Base-by-base conservation (phyloP, 2,113 vertebrate genomes). In the Otis tarda region DNA sequence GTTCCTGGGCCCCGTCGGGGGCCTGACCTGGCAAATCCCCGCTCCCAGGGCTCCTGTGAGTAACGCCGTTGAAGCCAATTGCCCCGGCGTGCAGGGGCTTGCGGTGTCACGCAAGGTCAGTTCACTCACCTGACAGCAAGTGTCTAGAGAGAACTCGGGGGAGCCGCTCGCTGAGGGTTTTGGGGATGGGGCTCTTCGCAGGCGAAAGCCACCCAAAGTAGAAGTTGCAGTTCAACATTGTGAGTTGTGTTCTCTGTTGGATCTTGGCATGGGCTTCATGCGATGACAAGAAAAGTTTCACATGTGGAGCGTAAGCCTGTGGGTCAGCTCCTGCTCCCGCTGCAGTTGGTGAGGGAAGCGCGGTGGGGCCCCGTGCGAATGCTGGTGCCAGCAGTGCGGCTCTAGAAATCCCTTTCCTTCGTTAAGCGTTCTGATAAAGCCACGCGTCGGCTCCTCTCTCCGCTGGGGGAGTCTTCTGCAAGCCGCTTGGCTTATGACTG, bases 341-440 rank as follows among this genome's bases (percentile, higher is more conserved):
- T 16, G 2, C 43, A 22, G 56, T 8, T 0, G 5, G 8, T 20
- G 15, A 6, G 9, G 50, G 14, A 39, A 9, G 67, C 6, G 35
- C 24, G 37, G 24, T 15, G 63, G 74, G 22, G 49, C 24, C 43
- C 67, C 28, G 0, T 4, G 3, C 2, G n/a, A 30, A 2, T 0
- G 0, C 5, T 2, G 11, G 75, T 10, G 9, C 49, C 1, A 18
- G 57, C 43, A 20, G 27, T 1, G 9, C 35, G 60, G 88, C 45
- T 53, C 33, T 22, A 30, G 61, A 68, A 30, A 20, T 35, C 30
- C 50, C 18, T 16, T 60, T 21, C 67, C 64, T 33, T 67, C 49
- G 4, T 30, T 4, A 55, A 50, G 30, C 8, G 1, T 45, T 45
- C 12, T 25, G 65, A 37, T 14, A 28, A 31, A 70, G 30, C 37